Percentiles rank a stretch among this genome's conserved stretches.
These are phyloP conservation scores for Lissonota sp. DNA, from an alignment of 2,888 invertebrate genomes.

Conservation along the genomic window DNA sequence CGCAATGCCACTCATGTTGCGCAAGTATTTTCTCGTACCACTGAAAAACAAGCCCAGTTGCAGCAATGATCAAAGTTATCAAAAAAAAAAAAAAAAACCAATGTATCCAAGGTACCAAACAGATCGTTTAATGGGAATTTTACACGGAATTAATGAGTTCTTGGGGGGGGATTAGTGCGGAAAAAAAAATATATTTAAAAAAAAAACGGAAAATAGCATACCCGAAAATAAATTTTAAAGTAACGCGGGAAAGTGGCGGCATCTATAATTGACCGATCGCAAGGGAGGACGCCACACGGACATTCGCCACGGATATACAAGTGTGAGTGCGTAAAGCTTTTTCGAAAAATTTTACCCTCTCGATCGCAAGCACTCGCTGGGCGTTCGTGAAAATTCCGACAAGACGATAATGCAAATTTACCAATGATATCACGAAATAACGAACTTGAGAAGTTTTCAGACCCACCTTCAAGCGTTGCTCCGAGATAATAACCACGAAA, in stretches of 20 bases:
- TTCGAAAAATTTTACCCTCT: conserved; percentile 5
- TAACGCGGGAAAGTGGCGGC: conserved; percentile 78
- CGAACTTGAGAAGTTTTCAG: background rate
- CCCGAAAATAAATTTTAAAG: conserved; percentile 73
- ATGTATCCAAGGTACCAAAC: background rate
- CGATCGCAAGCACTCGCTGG: background rate
- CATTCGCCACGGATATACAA: conserved; percentile 17
- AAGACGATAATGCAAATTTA: background rate
- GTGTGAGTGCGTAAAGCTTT: background rate
- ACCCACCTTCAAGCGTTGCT: conserved; percentile 67
- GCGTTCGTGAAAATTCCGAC: background rate
- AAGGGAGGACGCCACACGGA: conserved; percentile 47
- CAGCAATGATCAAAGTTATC: too few species aligned
- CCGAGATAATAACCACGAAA: conserved; percentile 49
- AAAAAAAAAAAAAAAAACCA: background rate
- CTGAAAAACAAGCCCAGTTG: conserved; percentile 11
- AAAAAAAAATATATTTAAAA: background rate
- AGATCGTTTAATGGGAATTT: background rate
- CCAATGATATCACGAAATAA: background rate
- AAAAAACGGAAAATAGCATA: conserved; percentile 62
- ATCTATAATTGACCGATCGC: conserved; percentile 74
- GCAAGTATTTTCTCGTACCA: conserved; percentile 22
- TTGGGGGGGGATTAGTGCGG: background rate
- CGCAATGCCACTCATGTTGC: conserved; percentile 69
- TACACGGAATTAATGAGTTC: background rate